A percentile compares a stretch with the other conserved stretches of the same genome.
Conservation (phyloP, 2,113 vertebrate species). For the Dermatemys mawii region DNA sequence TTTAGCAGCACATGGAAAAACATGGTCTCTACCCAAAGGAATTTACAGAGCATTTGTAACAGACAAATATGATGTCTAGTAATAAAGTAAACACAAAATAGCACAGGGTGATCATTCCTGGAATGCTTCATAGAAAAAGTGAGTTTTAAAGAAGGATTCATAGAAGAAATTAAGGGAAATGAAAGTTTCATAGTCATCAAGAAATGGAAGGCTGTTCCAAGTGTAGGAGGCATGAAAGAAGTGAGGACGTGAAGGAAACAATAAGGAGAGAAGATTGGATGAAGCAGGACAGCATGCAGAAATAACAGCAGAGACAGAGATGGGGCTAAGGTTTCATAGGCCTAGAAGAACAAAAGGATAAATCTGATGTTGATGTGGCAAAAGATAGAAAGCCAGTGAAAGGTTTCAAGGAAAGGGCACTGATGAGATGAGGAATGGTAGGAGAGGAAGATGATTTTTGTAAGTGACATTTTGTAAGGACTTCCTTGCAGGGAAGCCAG, state of each 20-base stretch:
- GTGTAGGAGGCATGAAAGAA: neutral
- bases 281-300: neutral
- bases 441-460: neutral
- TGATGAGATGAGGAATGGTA: neutral
- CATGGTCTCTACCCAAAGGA: neutral
- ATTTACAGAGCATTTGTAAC: neutral
- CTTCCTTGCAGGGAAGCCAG: neutral
- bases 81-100: neutral
- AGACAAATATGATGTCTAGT: neutral
- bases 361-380: neutral
- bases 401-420: neutral
- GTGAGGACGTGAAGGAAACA: neutral
- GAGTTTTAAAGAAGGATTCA: neutral
- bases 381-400: neutral
- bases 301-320: neutral
- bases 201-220: neutral
- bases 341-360: too few relatives aligned
- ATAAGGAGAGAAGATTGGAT: neutral
- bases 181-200: neutral
- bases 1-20: neutral
- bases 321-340: neutral
- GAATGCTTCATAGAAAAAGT: neutral
- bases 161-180: neutral
- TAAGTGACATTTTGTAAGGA: neutral
- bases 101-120: neutral